Evolutionary conservation across 2,888 invertebrate species (phyloP).

Genomic region (Ectobius pallidus): DNA sequence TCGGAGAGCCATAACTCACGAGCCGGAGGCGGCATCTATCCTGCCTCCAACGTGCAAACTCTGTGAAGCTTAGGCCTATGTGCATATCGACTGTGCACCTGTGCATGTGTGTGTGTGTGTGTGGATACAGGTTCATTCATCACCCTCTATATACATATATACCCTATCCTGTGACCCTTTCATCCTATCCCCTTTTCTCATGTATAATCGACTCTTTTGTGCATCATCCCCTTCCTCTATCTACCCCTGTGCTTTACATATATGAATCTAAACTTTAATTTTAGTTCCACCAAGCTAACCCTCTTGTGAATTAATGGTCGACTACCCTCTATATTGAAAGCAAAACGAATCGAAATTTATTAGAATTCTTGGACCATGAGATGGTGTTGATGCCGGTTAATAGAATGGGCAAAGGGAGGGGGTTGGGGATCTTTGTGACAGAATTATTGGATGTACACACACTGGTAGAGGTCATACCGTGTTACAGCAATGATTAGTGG

Average conservation of each 20-base stretch:
- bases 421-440: conserved; percentile 3
- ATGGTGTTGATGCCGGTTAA: not conserved
- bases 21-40: no score
- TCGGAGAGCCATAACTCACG: no score
- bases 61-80: no score
- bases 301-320: conserved; percentile 24
- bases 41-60: no score
- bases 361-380: conserved; percentile 23
- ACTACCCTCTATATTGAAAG: not conserved
- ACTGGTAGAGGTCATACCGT: not conserved
- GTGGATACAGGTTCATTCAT: not conserved
- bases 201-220: conserved; percentile 5
- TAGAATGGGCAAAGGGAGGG: not conserved
- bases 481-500: not conserved
- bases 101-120: not conserved
- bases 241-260: no score
- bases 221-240: not conserved
- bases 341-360: conserved; percentile 29
- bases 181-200: not conserved
- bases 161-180: not conserved
- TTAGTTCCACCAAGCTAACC: conserved; percentile 7
- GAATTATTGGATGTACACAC: not conserved
- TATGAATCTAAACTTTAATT: conserved; percentile 18
- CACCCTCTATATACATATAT: no score
- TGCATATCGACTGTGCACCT: not conserved